Base-by-base conservation (phyloP, 1,140 invertebrate species). In the Drosophila melanogaster region DNA sequence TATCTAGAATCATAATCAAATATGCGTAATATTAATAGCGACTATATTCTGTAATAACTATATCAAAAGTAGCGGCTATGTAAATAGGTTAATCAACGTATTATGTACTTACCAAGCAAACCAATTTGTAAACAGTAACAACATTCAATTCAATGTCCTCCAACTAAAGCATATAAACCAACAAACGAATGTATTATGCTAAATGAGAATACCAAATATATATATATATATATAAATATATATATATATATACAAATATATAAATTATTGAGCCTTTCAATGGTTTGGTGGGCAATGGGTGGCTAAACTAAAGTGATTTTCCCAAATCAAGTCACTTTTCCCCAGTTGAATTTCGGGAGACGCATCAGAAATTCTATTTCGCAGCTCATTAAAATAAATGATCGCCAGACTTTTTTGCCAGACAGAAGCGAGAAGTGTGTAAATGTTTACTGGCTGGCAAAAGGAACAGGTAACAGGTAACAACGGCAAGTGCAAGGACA, bases 311-410 rank as follows among this genome's bases (percentile, higher is more conserved):
- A 70, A 14, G 7, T 24, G 15, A 12, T 4, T 40, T 7, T n/a
- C 38, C 3, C 3, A 12, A 17, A 10, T 14, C 17, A 15, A 5
- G 8, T 3, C 17, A 49, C 43, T 65, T 30, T 49, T 33, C 33
- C 24, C n/a, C 5, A 11, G 26, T 12, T 15, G 11, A 8, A 30
- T 17, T 33, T 50, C 17, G 7, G n/a, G 24, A 8, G 17, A 15
- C 51, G 37, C 64, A 53, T 89, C 70, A 49, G 65, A 89, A 89
- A 89, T 89, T 89, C 84, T 80, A 89, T 89, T 89, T 89, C 46
- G 60, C 53, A 89, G 73, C 84, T 89, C 84, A 89, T 89, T 89
- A 89, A 89, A 89, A 80, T 89, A 89, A 89, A 89, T 89, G 84
- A 87, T 89, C 69, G 76, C 72, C 79, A 77, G 65, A 67, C 71